Evolutionary conservation across 1,140 invertebrate species (phyloP).

Genomic region (Drosophila orena): DNA sequence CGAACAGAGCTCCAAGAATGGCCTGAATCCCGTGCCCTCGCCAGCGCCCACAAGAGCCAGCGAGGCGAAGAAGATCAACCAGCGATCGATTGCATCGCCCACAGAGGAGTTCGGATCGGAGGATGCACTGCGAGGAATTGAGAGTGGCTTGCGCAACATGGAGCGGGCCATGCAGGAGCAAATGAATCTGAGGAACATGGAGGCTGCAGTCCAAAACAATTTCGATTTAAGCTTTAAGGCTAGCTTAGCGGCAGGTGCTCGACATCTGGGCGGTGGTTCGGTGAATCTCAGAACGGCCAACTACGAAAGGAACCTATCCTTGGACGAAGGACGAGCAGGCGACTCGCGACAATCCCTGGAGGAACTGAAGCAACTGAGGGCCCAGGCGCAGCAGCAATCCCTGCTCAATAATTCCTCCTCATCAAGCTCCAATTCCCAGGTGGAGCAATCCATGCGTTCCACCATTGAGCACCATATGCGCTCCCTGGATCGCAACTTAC

Average conservation of each 20-base stretch:
- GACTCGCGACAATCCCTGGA: constrained; percentile 66
- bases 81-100: constrained; percentile 62
- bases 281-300: constrained; percentile 67
- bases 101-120: constrained; percentile 84
- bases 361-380: constrained; percentile 77
- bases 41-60: constrained; percentile 75
- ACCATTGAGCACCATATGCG: constrained; percentile 84
- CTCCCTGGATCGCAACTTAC: constrained; percentile 81
- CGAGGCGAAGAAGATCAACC: constrained; percentile 72
- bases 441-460: constrained; percentile 79
- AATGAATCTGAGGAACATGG: constrained; percentile 80
- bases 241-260: constrained; percentile 60
- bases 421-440: constrained; percentile 58
- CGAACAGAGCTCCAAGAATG: constrained; percentile 70
- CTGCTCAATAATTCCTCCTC: constrained; percentile 72
- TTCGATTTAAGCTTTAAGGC: constrained; percentile 82
- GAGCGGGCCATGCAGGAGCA: constrained; percentile 85
- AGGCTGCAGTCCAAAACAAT: constrained; percentile 76
- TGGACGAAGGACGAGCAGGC: constrained; percentile 65
- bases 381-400: constrained; percentile 72
- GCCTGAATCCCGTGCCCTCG: constrained; percentile 62
- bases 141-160: constrained; percentile 84
- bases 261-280: constrained; percentile 64
- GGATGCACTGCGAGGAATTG: constrained; percentile 82
- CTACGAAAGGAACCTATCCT: constrained; percentile 75